Percentiles rank a stretch among this genome's conserved stretches.
Evolutionary conservation across 2,797 vertebrate genomes (phyloP).

Genomic region (Sebastes itinus): DNA sequence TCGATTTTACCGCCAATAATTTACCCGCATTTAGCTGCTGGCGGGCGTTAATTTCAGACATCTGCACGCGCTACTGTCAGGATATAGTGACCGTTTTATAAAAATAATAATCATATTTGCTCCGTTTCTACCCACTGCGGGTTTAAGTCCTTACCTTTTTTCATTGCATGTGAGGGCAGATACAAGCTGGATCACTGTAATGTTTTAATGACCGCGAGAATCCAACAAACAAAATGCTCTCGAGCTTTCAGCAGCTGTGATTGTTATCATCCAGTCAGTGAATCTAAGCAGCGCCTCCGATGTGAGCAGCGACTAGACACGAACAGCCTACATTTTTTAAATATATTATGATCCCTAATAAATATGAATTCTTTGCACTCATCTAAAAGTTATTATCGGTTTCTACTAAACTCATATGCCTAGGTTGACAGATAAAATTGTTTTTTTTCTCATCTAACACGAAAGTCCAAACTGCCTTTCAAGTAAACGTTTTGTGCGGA

Average conservation of each 20-base stretch:
- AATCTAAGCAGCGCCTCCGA: not conserved
- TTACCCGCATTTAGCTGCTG: too few species aligned
- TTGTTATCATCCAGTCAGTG: not conserved
- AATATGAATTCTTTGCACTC: not conserved
- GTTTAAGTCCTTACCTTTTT: not conserved
- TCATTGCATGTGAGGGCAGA: not conserved
- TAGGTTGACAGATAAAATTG: not conserved
- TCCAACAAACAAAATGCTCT: not conserved
- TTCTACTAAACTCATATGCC: not conserved
- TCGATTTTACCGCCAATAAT: too few species aligned
- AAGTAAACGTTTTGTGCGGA: not conserved
- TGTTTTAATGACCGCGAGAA: not conserved
- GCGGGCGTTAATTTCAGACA: too few species aligned
- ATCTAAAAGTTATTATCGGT: not conserved
- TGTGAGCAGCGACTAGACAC: not conserved
- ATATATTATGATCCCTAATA: not conserved
- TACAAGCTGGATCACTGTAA: not conserved
- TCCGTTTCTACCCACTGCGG: too few species aligned
- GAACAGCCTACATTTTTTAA: fast-evolving
- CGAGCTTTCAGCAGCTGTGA: not conserved
- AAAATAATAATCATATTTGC: too few species aligned
- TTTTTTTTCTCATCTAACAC: not conserved
- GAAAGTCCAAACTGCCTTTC: not conserved
- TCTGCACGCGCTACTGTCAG: too few species aligned
- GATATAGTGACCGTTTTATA: too few species aligned